Conservation (phyloP, 1,140 invertebrate genomes). For the Ectropis grisescens region DNA sequence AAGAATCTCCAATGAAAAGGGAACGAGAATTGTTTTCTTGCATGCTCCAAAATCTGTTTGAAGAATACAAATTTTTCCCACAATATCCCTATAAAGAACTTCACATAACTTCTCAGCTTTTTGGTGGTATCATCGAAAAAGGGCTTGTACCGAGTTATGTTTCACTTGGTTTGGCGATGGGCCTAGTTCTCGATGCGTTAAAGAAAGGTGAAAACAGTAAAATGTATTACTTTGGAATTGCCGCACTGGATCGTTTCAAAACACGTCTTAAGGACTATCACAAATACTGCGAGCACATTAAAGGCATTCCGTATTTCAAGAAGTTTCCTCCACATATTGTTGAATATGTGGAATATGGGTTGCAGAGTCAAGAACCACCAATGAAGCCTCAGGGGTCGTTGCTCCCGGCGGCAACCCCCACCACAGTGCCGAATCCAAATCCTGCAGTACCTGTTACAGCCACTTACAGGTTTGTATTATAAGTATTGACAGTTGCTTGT, state of each 20-base stretch:
- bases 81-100: conserved; percentile 99
- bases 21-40: conserved; percentile 95
- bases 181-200: conserved; percentile 94
- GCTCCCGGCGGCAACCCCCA: conserved; percentile 75
- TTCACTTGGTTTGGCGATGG: conserved; percentile 88
- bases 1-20: conserved; percentile 89
- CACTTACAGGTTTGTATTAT: conserved; percentile 33
- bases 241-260: conserved; percentile 95
- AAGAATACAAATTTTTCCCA: conserved; percentile 98
- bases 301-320: conserved; percentile 90
- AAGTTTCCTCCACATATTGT: conserved; percentile 93
- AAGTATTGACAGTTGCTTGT: no score
- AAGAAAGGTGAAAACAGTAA: conserved; percentile 92
- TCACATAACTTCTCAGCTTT: conserved; percentile 96
- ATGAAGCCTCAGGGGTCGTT: conserved; percentile 81
- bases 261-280: conserved; percentile 94
- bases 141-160: conserved; percentile 92
- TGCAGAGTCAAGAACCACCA: conserved; percentile 89
- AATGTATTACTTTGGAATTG: conserved; percentile 97
- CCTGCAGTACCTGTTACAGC: conserved; percentile 43
- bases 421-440: conserved; percentile 69
- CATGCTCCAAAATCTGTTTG: conserved; percentile 97
- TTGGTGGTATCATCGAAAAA: conserved; percentile 98
- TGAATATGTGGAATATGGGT: conserved; percentile 94
- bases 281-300: conserved; percentile 95